A percentile compares a stretch with the other conserved stretches of the same genome.
phyloP scores from a whole-genome alignment of 2,113 vertebrate species.

The Gallinago undulata region DNA sequence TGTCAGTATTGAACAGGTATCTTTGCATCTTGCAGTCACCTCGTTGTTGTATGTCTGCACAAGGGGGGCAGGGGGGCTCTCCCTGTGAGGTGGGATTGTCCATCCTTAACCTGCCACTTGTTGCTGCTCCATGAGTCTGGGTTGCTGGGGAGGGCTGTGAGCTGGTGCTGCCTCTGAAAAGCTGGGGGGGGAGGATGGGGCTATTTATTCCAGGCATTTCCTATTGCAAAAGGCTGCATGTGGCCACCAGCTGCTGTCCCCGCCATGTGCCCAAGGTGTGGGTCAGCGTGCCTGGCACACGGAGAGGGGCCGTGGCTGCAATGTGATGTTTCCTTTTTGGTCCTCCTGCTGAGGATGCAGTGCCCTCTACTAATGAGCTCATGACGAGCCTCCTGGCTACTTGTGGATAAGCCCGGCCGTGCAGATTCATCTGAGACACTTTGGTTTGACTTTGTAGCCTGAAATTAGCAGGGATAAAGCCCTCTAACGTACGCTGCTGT shows the following conservation, averaged over 20 bases:
- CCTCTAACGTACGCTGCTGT: not conserved
- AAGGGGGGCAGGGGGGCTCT: rapidly evolving
- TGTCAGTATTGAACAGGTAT: not conserved
- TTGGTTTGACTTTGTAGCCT: not conserved
- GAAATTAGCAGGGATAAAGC: constrained; percentile 53
- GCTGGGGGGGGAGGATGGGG: not conserved
- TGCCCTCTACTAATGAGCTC: constrained; percentile 22
- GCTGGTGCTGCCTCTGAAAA: not conserved
- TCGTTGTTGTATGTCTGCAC: rapidly evolving
- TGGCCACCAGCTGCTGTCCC: not conserved
- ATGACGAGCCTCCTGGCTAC: not conserved
- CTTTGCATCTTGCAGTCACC: not conserved
- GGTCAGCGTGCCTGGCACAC: not conserved
- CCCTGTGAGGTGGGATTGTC: not conserved
- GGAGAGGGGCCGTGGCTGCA: not conserved
- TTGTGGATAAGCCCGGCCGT: not conserved
- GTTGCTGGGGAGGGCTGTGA: not conserved
- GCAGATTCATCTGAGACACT: not conserved
- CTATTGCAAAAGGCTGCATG: not conserved
- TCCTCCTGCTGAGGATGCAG: not conserved
- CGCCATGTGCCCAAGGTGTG: not conserved
- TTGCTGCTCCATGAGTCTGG: not conserved
- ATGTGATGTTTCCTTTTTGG: not conserved
- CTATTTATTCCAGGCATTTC: not conserved
- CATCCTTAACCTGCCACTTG: no score